phyloP scores from a whole-genome alignment of 2,888 invertebrate genomes.

The Lithophane ornitopus region DNA sequence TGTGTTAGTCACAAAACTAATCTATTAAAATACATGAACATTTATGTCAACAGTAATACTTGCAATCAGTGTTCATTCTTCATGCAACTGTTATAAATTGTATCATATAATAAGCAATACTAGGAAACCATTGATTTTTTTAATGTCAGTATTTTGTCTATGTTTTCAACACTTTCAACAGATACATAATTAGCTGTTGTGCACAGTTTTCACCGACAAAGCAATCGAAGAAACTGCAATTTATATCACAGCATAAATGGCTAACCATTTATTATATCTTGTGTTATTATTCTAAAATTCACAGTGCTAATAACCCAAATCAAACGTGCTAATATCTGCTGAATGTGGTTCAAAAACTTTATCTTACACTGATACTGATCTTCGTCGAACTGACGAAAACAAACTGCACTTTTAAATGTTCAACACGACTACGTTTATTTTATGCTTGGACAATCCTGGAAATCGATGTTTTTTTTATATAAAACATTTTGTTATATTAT shows the following conservation, averaged over 20 bases:
- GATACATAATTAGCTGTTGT: neutral
- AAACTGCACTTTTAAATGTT: conserved; percentile 72
- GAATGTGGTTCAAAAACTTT: conserved; percentile 31
- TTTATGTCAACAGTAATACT: conserved; percentile 33
- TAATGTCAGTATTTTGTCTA: neutral
- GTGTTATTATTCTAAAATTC: neutral
- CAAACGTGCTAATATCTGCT: conserved; percentile 54
- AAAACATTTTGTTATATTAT: conserved; percentile 5
- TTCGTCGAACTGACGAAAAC: conserved; percentile 32
- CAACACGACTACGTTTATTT: conserved; percentile 78
- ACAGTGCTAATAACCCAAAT: conserved; percentile 52
- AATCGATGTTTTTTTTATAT: conserved; percentile 55
- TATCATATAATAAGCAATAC: neutral
- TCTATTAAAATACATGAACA: conserved; percentile 33
- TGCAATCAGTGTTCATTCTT: conserved; percentile 47
- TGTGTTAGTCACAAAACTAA: conserved; percentile 70
- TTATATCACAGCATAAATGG: neutral
- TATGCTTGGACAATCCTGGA: conserved; percentile 81
- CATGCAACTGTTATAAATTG: conserved; percentile 32
- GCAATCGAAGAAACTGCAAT: neutral
- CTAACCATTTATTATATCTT: neutral
- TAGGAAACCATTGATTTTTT: neutral
- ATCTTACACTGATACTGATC: conserved; percentile 61
- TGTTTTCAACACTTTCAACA: neutral
- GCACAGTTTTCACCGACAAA: neutral